Percentiles rank a stretch among this genome's conserved stretches.
Conservation (phyloP, 2,888 invertebrate species). For the Phanerotoma sp. region DNA sequence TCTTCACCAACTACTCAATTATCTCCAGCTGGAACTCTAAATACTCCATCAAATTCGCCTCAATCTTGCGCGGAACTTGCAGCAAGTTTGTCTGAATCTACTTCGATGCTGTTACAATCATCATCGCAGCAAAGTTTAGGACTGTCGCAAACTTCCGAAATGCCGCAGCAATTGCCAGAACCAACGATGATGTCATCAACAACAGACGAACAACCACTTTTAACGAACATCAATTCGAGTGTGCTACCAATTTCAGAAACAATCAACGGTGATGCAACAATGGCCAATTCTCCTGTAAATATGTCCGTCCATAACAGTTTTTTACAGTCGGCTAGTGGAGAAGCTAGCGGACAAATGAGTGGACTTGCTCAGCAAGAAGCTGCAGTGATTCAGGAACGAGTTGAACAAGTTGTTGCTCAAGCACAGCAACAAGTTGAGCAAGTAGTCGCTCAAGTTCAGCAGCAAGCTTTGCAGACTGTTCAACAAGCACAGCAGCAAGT, state of each 20-base stretch:
- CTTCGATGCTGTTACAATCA: no score
- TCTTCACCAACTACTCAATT: no score
- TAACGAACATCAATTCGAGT: conserved; percentile 52
- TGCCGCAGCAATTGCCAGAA: no score
- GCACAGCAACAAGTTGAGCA: conserved; percentile 56
- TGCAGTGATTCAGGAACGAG: conserved; percentile 53
- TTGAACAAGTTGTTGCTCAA: conserved; percentile 54
- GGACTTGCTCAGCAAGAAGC: conserved; percentile 47
- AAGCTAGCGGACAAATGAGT: conserved; percentile 48
- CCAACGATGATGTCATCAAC: conserved; percentile 39
- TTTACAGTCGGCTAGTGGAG: conserved; percentile 42
- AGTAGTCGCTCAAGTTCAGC: conserved; percentile 54
- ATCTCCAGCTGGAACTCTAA: no score
- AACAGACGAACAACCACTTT: conserved; percentile 40
- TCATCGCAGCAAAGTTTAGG: no score
- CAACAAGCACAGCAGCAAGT: conserved; percentile 55
- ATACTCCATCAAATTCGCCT: no score
- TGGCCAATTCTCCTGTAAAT: conserved; percentile 38
- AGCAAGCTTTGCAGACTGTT: conserved; percentile 54
- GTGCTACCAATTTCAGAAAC: conserved; percentile 51
- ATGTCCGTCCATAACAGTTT: conserved; percentile 41
- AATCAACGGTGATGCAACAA: conserved; percentile 39
- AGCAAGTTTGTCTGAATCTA: no score
- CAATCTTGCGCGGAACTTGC: no score
- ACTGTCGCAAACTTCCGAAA: no score